Evolutionary conservation across 2,888 invertebrate species (phyloP).

Genomic region (Cheilosia vernalis): DNA sequence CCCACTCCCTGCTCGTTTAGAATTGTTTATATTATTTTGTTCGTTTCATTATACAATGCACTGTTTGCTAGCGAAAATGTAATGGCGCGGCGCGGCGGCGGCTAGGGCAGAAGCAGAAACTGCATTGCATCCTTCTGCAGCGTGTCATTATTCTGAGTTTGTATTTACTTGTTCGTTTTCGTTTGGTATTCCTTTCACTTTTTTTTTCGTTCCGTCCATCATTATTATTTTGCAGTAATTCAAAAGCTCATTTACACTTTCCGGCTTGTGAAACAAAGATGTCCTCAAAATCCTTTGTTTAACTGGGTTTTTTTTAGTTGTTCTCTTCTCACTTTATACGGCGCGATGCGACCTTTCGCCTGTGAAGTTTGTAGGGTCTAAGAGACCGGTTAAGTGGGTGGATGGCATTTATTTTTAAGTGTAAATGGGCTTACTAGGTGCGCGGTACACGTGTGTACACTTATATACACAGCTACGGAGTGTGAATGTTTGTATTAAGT

Average conservation of each 20-base stretch:
- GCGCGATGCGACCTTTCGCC: constrained; percentile 46
- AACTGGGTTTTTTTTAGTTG: constrained; percentile 12
- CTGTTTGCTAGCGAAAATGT: constrained; percentile 66
- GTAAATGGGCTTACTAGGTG: constrained; percentile 61
- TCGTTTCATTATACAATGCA: constrained; percentile 8
- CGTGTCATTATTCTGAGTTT: constrained; percentile 76
- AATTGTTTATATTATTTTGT: constrained; percentile 30
- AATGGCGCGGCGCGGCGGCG: not conserved
- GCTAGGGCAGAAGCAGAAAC: constrained; percentile 10
- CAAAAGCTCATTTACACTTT: constrained; percentile 76
- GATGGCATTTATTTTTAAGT: constrained; percentile 57
- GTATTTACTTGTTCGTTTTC: constrained; percentile 80
- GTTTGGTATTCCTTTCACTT: constrained; percentile 74
- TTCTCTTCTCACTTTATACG: constrained; percentile 7
- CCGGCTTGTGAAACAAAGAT: constrained; percentile 61
- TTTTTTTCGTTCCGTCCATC: constrained; percentile 38
- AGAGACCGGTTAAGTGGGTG: constrained; percentile 48
- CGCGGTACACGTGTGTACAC: constrained; percentile 1
- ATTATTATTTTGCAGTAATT: constrained; percentile 71
- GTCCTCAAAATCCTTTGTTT: constrained; percentile 61
- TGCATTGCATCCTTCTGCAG: constrained; percentile 54
- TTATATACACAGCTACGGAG: constrained; percentile 15
- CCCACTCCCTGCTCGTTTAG: constrained; percentile 42
- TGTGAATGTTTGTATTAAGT: constrained; percentile 63
- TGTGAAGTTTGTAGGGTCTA: constrained; percentile 44